Evolutionary conservation across 1,140 invertebrate species (phyloP), one percentile per base, ranked within the genome.

Genomic region (Parapsyche elsis): DNA sequence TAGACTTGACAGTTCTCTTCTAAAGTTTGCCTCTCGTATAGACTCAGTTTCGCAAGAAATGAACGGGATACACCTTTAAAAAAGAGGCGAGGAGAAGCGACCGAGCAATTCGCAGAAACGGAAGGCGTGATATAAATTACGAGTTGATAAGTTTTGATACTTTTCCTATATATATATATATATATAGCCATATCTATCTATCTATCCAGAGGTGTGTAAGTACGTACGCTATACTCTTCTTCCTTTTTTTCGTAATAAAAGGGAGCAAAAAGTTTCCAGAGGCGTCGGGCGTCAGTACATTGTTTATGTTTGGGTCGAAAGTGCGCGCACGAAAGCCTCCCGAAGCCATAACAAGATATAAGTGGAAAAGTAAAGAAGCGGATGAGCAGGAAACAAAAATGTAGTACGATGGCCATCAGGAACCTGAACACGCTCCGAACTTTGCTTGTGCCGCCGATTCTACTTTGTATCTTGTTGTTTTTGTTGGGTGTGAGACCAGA

Each of bases 391-490:
- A 61, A 53, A 74, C 79, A 64, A 71, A 80, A 82, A 77, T 81
- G 57, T 26, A 67, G 64, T 80, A 76, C 73, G 26, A 76, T 70
- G 81, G 75, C 81, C 79, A 83, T 83, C 81, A 80, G 79, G 71
- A 83, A 76, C 76, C 81, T 70, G 73, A 77, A 80, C 81, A 83
- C 81, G 81, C 76, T 61, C 59, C 81, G 49, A 83, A 83, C 81
- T 83, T 83, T 80, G 64, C 78, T 82, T 73, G 75, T 80, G 80
- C 70, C 81, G 44, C n/a, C 79, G 79, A 80, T 80, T 83, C 76
- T 80, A 83, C 81, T 83, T 83, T 83, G 79, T 80, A 70, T 80
- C 80, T 76, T 70, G 73, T 83, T 83, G 81, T 83, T 83, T 80
- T 83, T 80, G 75, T 82, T 82, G 49, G 73, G 49, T 57, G 73